Conservation (phyloP, 2,113 vertebrate species). For the Cryptomyrus ogoouensis region DNA sequence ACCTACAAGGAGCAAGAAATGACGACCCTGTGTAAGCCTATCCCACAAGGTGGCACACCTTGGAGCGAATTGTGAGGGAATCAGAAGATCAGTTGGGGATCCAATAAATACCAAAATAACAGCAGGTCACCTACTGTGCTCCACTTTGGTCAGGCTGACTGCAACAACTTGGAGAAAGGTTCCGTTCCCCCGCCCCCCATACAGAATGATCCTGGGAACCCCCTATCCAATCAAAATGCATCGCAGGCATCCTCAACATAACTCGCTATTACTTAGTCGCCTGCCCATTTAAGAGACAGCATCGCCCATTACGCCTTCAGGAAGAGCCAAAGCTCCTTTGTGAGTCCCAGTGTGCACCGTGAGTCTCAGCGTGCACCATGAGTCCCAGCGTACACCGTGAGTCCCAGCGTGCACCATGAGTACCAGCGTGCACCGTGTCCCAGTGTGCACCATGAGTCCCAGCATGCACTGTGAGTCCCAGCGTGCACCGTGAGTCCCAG, state of each 20-base stretch:
- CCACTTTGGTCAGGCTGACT: not conserved
- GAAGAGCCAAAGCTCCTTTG: not conserved
- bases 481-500: too few relatives aligned
- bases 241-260: not conserved
- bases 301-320: not conserved
- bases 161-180: not conserved
- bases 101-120: constrained; percentile 4
- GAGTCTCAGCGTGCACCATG: not conserved
- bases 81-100: constrained; percentile 2
- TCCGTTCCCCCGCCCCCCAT: not conserved
- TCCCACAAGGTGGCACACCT: constrained; percentile 15
- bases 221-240: not conserved
- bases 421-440: not conserved
- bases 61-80: constrained; percentile 30
- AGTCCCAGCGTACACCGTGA: not conserved
- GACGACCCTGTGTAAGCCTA: constrained; percentile 26
- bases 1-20: constrained; percentile 49
- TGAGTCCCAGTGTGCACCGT: too few relatives aligned
- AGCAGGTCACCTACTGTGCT: not conserved
- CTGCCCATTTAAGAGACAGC: not conserved
- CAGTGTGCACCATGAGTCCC: too few relatives aligned
- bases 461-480: too few relatives aligned
- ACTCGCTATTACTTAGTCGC: not conserved
- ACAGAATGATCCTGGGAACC: not conserved
- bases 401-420: not conserved